These are phyloP conservation scores for Cyphomyrus plagiostoma DNA, from an alignment of 2,113 vertebrate species.

Conservation along the genomic window DNA sequence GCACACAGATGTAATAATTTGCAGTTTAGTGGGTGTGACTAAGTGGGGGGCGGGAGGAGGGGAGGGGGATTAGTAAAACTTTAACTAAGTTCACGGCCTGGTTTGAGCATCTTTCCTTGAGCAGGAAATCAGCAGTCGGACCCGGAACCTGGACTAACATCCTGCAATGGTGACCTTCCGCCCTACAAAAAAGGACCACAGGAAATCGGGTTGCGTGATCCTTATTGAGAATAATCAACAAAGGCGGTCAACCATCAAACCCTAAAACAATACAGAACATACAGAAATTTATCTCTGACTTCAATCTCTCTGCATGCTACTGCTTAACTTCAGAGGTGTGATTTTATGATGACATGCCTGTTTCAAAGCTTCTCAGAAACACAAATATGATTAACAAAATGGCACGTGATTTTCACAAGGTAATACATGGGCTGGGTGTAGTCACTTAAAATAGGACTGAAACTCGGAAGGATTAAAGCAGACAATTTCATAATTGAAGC, in stretches of 20 bases:
- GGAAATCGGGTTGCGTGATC: not conserved
- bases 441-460: not conserved
- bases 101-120: not conserved
- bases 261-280: not conserved
- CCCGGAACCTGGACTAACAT: not conserved
- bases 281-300: not conserved
- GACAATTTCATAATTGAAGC: not conserved
- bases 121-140: not conserved
- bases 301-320: not conserved
- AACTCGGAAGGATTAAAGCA: not conserved
- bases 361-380: not conserved
- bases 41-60: not conserved
- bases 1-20: not conserved
- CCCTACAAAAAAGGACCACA: not conserved
- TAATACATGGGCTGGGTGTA: not conserved
- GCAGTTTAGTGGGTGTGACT: not conserved
- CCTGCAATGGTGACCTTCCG: not conserved
- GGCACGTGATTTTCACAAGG: not conserved
- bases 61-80: not conserved
- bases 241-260: not conserved
- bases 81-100: not conserved
- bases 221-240: not conserved
- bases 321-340: not conserved
- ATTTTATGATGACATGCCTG: not conserved
- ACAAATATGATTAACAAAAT: not conserved